Evolutionary conservation across 2,113 vertebrate species (phyloP).

Genomic region (Chamaetylas fuelleborni): DNA sequence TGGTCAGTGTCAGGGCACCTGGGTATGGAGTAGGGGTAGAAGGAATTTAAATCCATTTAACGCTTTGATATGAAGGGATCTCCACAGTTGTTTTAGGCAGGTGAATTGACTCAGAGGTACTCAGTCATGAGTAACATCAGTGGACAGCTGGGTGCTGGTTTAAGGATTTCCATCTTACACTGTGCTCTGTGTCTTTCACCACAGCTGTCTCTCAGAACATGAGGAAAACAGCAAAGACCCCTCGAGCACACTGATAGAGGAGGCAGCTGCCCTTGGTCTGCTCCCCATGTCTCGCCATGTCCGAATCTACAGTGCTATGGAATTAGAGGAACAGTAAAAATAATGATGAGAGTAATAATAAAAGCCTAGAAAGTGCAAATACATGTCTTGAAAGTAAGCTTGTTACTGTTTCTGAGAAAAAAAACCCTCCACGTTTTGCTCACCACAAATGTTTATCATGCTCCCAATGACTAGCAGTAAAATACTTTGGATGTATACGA

Average conservation of each 20-base stretch:
- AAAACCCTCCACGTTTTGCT: neutral
- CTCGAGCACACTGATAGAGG: constrained; percentile 68
- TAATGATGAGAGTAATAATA: neutral
- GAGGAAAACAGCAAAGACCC: constrained; percentile 67
- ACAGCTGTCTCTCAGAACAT: constrained; percentile 52
- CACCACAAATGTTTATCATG: constrained; percentile 67
- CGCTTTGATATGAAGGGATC: neutral
- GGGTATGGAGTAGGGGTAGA: no score
- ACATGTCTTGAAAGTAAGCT: neutral
- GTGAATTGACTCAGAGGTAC: neutral
- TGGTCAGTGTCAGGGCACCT: neutral
- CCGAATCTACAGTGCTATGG: constrained; percentile 45
- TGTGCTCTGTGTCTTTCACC: constrained; percentile 33
- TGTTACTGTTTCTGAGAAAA: neutral
- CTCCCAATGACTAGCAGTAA: constrained; percentile 72
- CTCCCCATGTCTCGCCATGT: constrained; percentile 46
- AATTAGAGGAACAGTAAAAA: neutral
- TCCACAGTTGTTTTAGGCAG: neutral
- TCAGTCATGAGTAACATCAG: neutral
- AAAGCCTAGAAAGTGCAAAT: neutral
- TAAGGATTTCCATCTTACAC: neutral
- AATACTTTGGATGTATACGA: constrained; percentile 69
- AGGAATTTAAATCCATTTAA: neutral
- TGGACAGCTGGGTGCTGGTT: neutral
- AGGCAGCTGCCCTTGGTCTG: constrained; percentile 72